Base-by-base conservation (phyloP, 2,797 vertebrate species). In the Pipistrellus pipistrellus region DNA sequence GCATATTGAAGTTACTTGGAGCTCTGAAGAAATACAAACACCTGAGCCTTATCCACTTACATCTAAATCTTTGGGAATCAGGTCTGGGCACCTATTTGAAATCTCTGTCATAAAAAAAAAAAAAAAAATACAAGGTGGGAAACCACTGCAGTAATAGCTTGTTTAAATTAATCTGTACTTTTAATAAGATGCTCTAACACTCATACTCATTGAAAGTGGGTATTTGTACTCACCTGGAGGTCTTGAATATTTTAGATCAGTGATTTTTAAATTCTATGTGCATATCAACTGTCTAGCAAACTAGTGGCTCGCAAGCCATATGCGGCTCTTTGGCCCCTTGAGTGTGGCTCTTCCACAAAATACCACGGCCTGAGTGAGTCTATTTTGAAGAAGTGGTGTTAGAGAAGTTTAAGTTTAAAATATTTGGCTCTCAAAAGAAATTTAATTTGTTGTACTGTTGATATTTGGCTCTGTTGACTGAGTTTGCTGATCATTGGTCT, bases 91-190 rank as follows among this genome's bases (percentile, higher is more conserved):
- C 18, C 17, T 89, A 35, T 51, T 75, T 23, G 27, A 71, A 91
- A 62, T 41, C 51, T 88, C 46, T 21, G n/a, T 85, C 30, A 94
- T 59, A 53, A 53, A 11, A n/a, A 48, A 53, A 11, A n/a, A 48
- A 53, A 53, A 53, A 7, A 87, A 57, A 4, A 55, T 3, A 55
- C 53, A 55, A 38, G 18, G 30, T 41, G 66, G 18, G 82, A 88
- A 88, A 48, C 3, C 9, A 30, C 15, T 71, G 18, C 15, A 68
- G 18, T n/a, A 55, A 17, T 62, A 69, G 17, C 15, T 44, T 72
- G 25, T 92, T 91, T 82, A 84, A 91, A 48, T 68, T 82, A 84
- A 68, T 27, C 66, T 82, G 68, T 55, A 62, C 17, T 64, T 57
- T 75, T 82, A 62, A 66, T 76, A 32, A 80, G 53, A 30, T 64